Conservation (phyloP, 2,113 vertebrate genomes). For the Sander vitreus region DNA sequence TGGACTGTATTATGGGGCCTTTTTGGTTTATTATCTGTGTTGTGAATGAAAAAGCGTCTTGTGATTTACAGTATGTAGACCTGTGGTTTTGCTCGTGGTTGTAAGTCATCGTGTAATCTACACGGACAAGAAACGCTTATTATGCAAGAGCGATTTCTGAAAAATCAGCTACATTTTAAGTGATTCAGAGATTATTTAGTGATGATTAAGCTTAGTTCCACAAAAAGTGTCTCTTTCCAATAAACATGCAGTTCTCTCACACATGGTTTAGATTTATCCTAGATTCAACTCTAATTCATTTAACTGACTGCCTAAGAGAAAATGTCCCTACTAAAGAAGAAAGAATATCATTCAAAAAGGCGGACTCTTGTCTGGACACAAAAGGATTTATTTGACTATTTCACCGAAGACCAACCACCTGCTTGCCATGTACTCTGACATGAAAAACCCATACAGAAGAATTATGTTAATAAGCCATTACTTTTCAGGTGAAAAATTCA, state of each 20-base stretch:
- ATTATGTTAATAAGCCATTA: neutral
- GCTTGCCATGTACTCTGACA: neutral
- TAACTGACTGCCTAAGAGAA: neutral
- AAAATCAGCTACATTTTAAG: neutral
- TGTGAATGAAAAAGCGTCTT: neutral
- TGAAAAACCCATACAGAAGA: too few species aligned
- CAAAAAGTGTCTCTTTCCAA: neutral
- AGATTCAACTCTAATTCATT: neutral
- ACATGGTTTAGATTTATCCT: neutral
- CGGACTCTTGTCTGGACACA: neutral
- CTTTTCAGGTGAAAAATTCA: neutral
- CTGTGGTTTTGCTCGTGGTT: constrained; percentile 12
- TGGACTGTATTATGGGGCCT: neutral
- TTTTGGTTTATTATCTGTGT: neutral
- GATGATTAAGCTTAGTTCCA: neutral
- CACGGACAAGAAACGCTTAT: neutral
- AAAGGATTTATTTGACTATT: neutral
- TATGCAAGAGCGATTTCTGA: constrained; percentile 24
- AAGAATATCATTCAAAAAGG: neutral
- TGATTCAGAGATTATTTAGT: neutral
- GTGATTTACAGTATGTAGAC: neutral
- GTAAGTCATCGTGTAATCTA: constrained; percentile 9
- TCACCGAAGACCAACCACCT: neutral
- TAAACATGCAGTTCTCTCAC: neutral
- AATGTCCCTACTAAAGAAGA: neutral